phyloP scores from a whole-genome alignment of 1,140 invertebrate genomes.

The Sitobion miscanthi region DNA sequence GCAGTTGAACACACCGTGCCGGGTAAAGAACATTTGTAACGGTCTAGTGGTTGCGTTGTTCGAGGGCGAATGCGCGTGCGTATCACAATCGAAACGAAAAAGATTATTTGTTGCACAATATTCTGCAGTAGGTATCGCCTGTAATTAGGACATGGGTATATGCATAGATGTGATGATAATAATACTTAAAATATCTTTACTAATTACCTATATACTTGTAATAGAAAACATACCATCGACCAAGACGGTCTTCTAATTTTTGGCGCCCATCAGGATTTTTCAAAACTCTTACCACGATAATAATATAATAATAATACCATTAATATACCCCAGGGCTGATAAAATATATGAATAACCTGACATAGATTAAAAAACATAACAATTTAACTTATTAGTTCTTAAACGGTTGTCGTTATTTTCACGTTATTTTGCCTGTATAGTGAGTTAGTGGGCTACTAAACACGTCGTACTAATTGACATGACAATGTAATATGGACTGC shows the following conservation, averaged over 20 bases:
- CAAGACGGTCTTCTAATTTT: background rate
- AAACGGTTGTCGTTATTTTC: too few relatives aligned
- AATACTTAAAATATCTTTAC: background rate
- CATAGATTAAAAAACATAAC: too few relatives aligned
- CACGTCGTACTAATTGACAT: too few relatives aligned
- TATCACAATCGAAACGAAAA: background rate
- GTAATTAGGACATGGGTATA: background rate
- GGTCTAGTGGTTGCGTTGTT: background rate
- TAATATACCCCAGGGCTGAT: background rate
- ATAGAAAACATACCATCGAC: background rate
- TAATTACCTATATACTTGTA: background rate
- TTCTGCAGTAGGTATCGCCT: background rate
- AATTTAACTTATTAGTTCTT: too few relatives aligned
- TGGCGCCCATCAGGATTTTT: background rate
- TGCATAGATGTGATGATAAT: background rate
- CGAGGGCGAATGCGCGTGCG: background rate
- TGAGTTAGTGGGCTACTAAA: fast-evolving
- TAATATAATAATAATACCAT: background rate
- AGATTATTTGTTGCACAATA: background rate
- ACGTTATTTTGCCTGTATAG: too few relatives aligned
- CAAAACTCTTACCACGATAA: background rate
- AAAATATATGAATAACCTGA: background rate
- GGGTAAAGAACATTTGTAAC: background rate
- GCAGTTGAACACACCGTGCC: background rate
- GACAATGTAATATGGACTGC: too few relatives aligned